Conservation (phyloP, 2,113 vertebrate species). For the Muntiacus reevesi region DNA sequence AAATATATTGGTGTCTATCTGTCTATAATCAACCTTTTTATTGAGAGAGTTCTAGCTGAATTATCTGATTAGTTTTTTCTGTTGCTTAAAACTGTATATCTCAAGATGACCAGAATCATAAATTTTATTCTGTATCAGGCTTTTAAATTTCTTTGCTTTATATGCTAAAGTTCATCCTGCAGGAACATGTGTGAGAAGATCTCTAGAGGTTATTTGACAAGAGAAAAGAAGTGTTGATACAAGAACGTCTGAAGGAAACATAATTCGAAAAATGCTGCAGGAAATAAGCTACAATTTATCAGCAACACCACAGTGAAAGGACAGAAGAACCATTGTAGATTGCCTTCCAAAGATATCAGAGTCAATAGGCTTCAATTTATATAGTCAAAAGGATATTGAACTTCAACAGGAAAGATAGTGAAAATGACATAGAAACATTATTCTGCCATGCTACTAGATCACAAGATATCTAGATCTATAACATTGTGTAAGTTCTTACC, state of each 20-base stretch:
- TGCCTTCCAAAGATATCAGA: background rate
- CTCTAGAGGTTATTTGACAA: background rate
- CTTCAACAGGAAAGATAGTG: background rate
- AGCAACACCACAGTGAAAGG: background rate
- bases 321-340: background rate
- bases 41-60: background rate
- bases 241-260: background rate
- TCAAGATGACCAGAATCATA: background rate
- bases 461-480: background rate
- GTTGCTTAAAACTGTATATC: background rate
- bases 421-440: background rate
- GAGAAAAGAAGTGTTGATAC: background rate
- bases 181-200: background rate
- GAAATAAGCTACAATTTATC: background rate
- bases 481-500: background rate
- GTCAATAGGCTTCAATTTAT: background rate
- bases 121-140: background rate
- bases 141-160: background rate
- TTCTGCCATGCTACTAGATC: background rate
- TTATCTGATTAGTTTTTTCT: background rate
- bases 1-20: background rate
- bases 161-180: background rate
- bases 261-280: background rate
- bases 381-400: background rate
- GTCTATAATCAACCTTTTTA: background rate